A percentile compares a stretch with the other conserved stretches of the same genome.
These are phyloP conservation scores for Megathymus violae DNA, from an alignment of 1,140 invertebrate species.

Conservation along the genomic window DNA sequence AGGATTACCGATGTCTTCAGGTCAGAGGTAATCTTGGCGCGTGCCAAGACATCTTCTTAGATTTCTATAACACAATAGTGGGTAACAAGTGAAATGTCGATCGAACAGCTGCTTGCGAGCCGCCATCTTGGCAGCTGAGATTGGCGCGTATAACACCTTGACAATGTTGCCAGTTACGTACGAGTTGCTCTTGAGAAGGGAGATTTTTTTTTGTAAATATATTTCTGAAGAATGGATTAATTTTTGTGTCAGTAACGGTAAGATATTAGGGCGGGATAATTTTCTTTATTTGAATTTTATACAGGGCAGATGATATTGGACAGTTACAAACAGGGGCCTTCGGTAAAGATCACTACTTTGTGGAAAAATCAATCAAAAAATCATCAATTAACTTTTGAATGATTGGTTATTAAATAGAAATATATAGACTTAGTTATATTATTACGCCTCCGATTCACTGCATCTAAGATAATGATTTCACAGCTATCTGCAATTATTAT, in stretches of 20 bases:
- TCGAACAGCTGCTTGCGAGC: slow-evolving; percentile 19
- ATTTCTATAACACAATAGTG: slow-evolving; percentile 24
- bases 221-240: slow-evolving; percentile 30
- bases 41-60: slow-evolving; percentile 25
- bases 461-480: too few relatives aligned
- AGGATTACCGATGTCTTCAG: slow-evolving; percentile 25
- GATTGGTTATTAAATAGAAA: too few relatives aligned
- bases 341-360: too few relatives aligned
- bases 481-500: too few relatives aligned
- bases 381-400: too few relatives aligned
- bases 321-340: too few relatives aligned
- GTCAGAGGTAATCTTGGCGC: slow-evolving; percentile 34
- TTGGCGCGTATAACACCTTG: slow-evolving; percentile 26
- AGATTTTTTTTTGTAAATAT: slow-evolving; percentile 27
- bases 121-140: slow-evolving; percentile 31
- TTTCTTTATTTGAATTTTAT: slow-evolving; percentile 1
- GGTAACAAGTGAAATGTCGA: slow-evolving; percentile 26
- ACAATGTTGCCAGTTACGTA: slow-evolving; percentile 25
- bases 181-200: slow-evolving; percentile 23
- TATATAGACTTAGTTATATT: too few relatives aligned
- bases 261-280: background rate
- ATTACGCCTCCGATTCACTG: too few relatives aligned
- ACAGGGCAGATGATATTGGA: slow-evolving; percentile 1
- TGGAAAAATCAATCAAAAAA: too few relatives aligned
- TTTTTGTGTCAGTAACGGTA: slow-evolving; percentile 18